Base-by-base conservation (phyloP, 2,113 vertebrate genomes). In the Ptilorrhoa leucosticta region DNA sequence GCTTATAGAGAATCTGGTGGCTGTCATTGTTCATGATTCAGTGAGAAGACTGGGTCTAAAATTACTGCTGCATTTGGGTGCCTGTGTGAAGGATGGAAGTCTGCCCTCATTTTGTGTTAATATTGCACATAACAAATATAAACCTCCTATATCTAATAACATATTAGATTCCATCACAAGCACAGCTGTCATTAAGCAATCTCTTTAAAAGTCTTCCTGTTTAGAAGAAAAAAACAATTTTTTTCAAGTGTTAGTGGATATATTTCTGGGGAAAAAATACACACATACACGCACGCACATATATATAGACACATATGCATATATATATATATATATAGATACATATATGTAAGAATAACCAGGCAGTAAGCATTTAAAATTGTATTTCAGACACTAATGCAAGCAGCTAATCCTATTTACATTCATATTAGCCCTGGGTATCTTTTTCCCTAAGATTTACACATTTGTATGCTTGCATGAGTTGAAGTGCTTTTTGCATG, bases 351-450 rank as follows among this genome's bases (percentile, higher is more conserved):
- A 97, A 97, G 97, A 98, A 97, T 98, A 97, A 97, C 97, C 97
- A 94, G 97, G 97, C 97, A 97, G 97, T 94, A 97, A 98, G 98
- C 95, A 97, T 98, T 98, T 98, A 98, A 98, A 99, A 98, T 98
- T 98, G 98, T 98, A 98, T 99, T 98, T 98, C 98, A 98, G 93
- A 97, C 96, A 98, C 98, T 98, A 98, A 99, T 98, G 98, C 98
- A 98, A 97, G 93, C 96, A 96, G 98, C 98, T 99, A 99, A 99
- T 99, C 98, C 98, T 98, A 99, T 99, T 99, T 99, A 98, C 98
- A 99, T 99, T 99, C 98, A 98, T 98, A 99, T 99, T 98, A 98
- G 98, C 98, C 98, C 96, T 97, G 97, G 96, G 97, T 98, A 98
- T 98, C 98, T 98, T 98, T 98, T 98, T 97, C 98, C 98, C 98